These are phyloP conservation scores for Apis laboriosa DNA, from an alignment of 1,140 invertebrate genomes.

Conservation along the genomic window DNA sequence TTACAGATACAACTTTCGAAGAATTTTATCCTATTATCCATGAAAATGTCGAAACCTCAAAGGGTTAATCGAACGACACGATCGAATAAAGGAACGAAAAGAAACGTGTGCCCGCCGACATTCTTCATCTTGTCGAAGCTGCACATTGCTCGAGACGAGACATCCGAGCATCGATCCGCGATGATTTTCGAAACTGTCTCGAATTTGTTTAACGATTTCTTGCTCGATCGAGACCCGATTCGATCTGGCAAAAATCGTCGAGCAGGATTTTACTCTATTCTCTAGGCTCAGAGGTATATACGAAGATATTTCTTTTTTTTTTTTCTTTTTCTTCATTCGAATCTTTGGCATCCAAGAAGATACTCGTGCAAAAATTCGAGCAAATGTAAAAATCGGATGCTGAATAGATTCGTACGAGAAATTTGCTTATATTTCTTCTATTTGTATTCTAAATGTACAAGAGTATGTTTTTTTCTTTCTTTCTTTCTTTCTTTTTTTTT, in stretches of 20 bases:
- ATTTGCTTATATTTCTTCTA: constrained; percentile 1
- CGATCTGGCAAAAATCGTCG: constrained; percentile 60
- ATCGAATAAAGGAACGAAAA: background rate
- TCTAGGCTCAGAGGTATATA: constrained; percentile 63
- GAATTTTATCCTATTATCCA: too few species aligned
- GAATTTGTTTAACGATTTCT: background rate
- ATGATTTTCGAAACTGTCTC: background rate
- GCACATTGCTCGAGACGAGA: background rate
- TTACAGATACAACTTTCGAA: too few species aligned
- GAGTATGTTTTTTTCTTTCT: background rate
- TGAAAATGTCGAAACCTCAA: too few species aligned
- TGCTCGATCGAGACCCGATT: constrained; percentile 25
- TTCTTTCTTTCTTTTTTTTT: too few species aligned
- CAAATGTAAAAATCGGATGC: background rate
- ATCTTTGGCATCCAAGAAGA: background rate
- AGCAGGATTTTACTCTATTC: constrained; percentile 52
- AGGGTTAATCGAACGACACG: background rate
- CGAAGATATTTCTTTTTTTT: constrained; percentile 44
- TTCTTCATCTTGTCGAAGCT: background rate
- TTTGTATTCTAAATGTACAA: background rate
- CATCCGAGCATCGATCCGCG: background rate
- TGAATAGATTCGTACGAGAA: constrained; percentile 11
- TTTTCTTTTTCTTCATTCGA: background rate
- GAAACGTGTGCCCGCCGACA: constrained; percentile 2
- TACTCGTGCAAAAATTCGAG: background rate